Conservation (phyloP, 2,113 vertebrate species). For the Alethe castanea region DNA sequence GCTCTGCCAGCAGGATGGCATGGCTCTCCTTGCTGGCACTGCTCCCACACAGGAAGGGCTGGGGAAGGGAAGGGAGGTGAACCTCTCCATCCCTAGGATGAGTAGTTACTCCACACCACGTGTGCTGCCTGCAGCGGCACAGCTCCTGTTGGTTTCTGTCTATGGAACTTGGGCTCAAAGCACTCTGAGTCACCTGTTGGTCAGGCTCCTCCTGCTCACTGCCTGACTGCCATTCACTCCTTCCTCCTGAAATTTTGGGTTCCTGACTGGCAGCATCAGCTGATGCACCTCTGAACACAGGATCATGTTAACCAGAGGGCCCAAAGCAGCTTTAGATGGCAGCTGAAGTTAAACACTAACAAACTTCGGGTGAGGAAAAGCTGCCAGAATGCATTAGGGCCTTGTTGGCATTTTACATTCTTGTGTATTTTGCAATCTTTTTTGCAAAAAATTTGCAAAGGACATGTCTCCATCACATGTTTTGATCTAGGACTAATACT, state of each 20-base stretch:
- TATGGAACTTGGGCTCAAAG: background rate
- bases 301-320: rapidly evolving
- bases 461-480: rapidly evolving
- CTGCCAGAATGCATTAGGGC: background rate
- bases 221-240: background rate
- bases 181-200: background rate
- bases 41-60: background rate
- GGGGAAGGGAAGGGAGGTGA: background rate
- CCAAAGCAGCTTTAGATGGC: background rate
- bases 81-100: background rate
- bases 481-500: background rate
- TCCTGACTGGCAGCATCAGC: background rate
- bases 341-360: background rate
- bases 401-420: background rate
- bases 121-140: rapidly evolving
- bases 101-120: rapidly evolving
- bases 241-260: background rate
- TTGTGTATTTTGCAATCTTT: background rate
- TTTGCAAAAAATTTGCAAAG: background rate
- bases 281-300: background rate
- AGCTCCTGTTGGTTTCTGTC: background rate
- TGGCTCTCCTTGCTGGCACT: rapidly evolving
- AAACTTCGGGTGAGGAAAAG: background rate
- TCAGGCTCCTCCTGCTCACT: background rate
- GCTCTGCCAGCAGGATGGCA: background rate